phyloP scores from a whole-genome alignment of 2,888 invertebrate genomes.

The Thereva unica region DNA sequence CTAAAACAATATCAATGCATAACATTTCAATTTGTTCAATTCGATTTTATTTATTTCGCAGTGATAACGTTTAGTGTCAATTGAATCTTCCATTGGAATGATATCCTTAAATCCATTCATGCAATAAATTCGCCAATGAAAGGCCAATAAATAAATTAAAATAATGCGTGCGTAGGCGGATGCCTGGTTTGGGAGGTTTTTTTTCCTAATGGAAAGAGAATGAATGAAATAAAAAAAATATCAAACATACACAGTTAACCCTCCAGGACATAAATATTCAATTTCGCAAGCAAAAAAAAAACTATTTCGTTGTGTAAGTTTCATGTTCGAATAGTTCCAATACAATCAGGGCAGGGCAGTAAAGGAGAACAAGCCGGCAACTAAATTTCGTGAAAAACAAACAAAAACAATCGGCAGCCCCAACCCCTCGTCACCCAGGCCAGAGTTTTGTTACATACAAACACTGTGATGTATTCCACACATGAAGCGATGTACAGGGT shows the following conservation, averaged over 20 bases:
- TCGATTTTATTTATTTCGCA: too few relatives aligned
- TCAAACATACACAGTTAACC: conserved; percentile 33
- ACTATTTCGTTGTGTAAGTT: conserved; percentile 7
- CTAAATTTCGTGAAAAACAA: conserved; percentile 37
- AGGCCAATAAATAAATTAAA: conserved; percentile 58
- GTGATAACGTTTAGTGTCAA: conserved; percentile 7
- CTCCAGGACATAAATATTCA: conserved; percentile 39
- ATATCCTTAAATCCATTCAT: conserved; percentile 21
- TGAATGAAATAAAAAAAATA: conserved; percentile 23
- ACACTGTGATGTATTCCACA: conserved; percentile 5
- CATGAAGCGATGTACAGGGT: background rate
- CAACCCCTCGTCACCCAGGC: conserved; percentile 11
- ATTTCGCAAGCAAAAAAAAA: conserved; percentile 36
- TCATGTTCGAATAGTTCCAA: conserved; percentile 20
- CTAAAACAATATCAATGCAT: too few relatives aligned
- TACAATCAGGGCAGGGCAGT: background rate
- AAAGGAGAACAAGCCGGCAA: conserved; percentile 32
- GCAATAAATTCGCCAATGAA: conserved; percentile 56
- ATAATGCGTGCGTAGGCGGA: conserved; percentile 50
- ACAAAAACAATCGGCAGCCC: conserved; percentile 37
- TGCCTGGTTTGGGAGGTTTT: conserved; percentile 38
- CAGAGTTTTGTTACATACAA: conserved; percentile 17
- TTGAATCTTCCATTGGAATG: conserved; percentile 22
- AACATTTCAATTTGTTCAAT: too few relatives aligned
- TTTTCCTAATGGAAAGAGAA: background rate